Conservation (phyloP, 2,113 vertebrate genomes). For the Myxocyprinus asiaticus region DNA sequence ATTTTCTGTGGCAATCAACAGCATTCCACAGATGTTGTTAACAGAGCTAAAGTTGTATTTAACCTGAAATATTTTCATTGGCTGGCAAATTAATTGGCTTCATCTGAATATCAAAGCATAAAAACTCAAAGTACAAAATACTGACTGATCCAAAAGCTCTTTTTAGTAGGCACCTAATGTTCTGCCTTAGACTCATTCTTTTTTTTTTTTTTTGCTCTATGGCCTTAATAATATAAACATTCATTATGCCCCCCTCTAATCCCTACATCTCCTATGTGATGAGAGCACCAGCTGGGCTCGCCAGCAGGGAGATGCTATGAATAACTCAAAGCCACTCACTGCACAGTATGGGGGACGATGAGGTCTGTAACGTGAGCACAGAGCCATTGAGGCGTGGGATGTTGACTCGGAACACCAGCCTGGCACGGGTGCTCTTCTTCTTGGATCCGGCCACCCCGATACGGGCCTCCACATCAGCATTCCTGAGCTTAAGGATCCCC, state of each 20-base stretch:
- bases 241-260: conserved; percentile 35
- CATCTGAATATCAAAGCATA: too few species aligned
- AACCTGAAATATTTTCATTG: too few species aligned
- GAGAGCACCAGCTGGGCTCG: conserved; percentile 34
- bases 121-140: too few species aligned
- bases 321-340: conserved; percentile 80
- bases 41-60: too few species aligned
- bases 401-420: conserved; percentile 94
- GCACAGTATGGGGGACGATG: conserved; percentile 93
- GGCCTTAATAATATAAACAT: conserved; percentile 37
- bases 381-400: conserved; percentile 90
- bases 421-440: conserved; percentile 96
- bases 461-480: conserved; percentile 96
- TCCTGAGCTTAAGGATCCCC: conserved; percentile 94
- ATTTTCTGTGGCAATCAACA: too few species aligned
- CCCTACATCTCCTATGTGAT: conserved; percentile 21
- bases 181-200: too few species aligned
- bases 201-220: not conserved
- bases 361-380: conserved; percentile 89
- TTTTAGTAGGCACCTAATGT: too few species aligned
- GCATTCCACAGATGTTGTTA: too few species aligned
- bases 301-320: conserved; percentile 12
- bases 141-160: too few species aligned
- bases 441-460: conserved; percentile 96
- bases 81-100: too few species aligned